Conservation (phyloP, 2,888 invertebrate genomes). For the Nomada hirtipes region DNA sequence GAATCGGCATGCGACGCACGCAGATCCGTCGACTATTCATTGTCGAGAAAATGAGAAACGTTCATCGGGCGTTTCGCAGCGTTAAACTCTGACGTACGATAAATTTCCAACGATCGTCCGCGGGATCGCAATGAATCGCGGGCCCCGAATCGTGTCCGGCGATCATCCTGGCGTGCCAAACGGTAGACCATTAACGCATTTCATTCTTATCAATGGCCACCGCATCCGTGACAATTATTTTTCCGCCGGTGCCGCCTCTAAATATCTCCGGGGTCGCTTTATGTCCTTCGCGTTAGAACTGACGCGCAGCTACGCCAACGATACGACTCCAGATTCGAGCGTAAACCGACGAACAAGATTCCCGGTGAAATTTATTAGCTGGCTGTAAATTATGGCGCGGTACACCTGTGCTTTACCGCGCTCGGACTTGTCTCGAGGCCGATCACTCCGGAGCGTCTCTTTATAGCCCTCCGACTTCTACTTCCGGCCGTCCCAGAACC, state of each 20-base stretch:
- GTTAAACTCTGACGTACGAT: background rate
- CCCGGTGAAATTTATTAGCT: slow-evolving; percentile 78
- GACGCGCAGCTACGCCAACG: slow-evolving; percentile 33
- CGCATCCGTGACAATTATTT: slow-evolving; percentile 44
- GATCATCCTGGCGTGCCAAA: slow-evolving; percentile 21
- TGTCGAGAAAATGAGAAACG: slow-evolving; percentile 51
- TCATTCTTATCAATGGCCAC: slow-evolving; percentile 52
- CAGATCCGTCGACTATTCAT: slow-evolving; percentile 19
- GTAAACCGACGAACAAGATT: slow-evolving; percentile 60
- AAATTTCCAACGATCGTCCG: slow-evolving; percentile 8
- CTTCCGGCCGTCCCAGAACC: slow-evolving; percentile 60
- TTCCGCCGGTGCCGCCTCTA: slow-evolving; percentile 42
- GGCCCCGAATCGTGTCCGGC: slow-evolving; percentile 6
- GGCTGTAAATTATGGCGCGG: slow-evolving; percentile 80
- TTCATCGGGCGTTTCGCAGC: slow-evolving; percentile 24
- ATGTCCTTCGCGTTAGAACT: slow-evolving; percentile 38
- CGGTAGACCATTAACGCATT: slow-evolving; percentile 35
- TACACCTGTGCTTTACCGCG: slow-evolving; percentile 76
- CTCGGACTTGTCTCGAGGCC: slow-evolving; percentile 63
- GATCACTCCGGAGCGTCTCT: slow-evolving; percentile 58
- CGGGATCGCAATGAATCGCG: background rate
- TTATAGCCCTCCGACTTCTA: slow-evolving; percentile 52
- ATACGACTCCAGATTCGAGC: slow-evolving; percentile 60
- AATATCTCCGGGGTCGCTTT: slow-evolving; percentile 47
- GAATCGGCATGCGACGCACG: slow-evolving; percentile 39